These are phyloP conservation scores for Phalacrocorax brasilianus DNA, from an alignment of 2,113 vertebrate species.

Conservation along the genomic window DNA sequence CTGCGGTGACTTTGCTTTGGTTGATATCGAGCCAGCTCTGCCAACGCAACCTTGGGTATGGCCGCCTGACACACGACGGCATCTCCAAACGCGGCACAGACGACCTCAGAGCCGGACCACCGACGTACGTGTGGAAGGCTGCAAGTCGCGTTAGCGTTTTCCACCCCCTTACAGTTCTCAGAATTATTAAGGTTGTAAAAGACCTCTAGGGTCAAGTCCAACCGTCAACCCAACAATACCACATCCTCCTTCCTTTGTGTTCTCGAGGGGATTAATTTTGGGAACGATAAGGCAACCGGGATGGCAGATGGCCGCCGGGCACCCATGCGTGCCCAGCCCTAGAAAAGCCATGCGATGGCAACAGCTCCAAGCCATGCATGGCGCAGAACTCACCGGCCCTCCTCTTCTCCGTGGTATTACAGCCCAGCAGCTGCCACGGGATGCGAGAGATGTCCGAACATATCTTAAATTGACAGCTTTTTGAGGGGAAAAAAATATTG, in stretches of 20 bases:
- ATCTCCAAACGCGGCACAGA: fast-evolving
- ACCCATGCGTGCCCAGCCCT: fast-evolving
- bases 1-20: background rate
- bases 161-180: background rate
- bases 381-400: background rate
- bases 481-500: background rate
- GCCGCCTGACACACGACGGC: background rate
- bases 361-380: background rate
- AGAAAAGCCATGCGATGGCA: background rate
- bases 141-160: background rate
- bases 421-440: background rate
- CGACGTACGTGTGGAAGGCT: fast-evolving
- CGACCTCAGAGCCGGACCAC: background rate
- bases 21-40: background rate
- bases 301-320: fast-evolving
- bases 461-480: background rate
- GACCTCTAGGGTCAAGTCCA: no score
- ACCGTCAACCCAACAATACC: no score
- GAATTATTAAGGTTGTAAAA: no score
- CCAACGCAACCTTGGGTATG: fast-evolving
- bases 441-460: background rate
- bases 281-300: background rate
- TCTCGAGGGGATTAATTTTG: background rate
- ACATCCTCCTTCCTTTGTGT: no score
- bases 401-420: background rate